Percentiles rank a stretch among this genome's conserved stretches.
These are phyloP conservation scores for Encarsia formosa DNA, from an alignment of 2,888 invertebrate species.

Conservation along the genomic window DNA sequence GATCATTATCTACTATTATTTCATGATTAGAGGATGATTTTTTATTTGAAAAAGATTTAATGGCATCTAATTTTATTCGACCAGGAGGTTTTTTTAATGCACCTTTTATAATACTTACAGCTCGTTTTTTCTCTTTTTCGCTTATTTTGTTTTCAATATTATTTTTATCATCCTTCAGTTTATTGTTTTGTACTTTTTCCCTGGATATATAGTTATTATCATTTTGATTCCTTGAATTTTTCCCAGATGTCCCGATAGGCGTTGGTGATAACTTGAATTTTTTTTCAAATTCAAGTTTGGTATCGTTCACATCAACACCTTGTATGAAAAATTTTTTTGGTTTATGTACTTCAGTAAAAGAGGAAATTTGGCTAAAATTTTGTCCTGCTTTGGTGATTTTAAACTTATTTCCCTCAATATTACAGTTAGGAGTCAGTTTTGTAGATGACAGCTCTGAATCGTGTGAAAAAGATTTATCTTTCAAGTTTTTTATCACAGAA, in stretches of 20 bases:
- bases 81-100: constrained; percentile 43
- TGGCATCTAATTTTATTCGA: constrained; percentile 36
- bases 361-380: constrained; percentile 59
- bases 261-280: constrained; percentile 62
- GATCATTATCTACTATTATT: too few relatives aligned
- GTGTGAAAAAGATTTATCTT: constrained; percentile 34
- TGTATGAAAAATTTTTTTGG: constrained; percentile 79
- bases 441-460: constrained; percentile 35
- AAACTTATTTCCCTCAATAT: constrained; percentile 60
- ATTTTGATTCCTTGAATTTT: constrained; percentile 40
- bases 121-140: constrained; percentile 44
- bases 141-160: constrained; percentile 31
- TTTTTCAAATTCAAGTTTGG: constrained; percentile 80
- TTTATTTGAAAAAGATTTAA: too few relatives aligned
- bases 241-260: too few relatives aligned
- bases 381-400: constrained; percentile 69
- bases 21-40: too few relatives aligned
- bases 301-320: constrained; percentile 78
- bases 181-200: constrained; percentile 44
- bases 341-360: constrained; percentile 53
- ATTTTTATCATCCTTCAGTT: too few relatives aligned
- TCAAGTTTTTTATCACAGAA: neutral
- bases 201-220: constrained; percentile 38
- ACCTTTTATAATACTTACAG: constrained; percentile 45
- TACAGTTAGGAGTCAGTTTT: constrained; percentile 49